phyloP scores from a whole-genome alignment of 2,113 vertebrate species.

The Menura novaehollandiae region DNA sequence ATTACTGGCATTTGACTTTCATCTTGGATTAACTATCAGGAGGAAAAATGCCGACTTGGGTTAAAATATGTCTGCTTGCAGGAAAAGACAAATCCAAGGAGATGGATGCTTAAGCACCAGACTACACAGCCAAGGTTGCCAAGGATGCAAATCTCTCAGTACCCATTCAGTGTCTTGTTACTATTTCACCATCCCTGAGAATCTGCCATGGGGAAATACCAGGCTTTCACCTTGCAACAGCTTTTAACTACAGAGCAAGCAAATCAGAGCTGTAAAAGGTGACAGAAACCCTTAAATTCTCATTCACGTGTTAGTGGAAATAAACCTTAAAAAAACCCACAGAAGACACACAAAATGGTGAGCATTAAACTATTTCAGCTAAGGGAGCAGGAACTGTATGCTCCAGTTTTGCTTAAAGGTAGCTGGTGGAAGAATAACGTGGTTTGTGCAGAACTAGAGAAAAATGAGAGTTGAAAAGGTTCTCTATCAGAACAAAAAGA shows the following conservation, averaged over 20 bases:
- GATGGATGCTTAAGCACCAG: background rate
- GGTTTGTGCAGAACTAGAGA: background rate
- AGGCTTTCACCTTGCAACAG: conserved; percentile 5
- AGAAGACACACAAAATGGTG: background rate
- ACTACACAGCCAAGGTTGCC: background rate
- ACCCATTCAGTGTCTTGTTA: background rate
- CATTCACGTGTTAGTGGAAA: background rate
- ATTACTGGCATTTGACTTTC: background rate
- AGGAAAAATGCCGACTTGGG: conserved; percentile 8
- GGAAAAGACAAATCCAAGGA: background rate
- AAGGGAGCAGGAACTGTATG: background rate
- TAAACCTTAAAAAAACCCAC: background rate
- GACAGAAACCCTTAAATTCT: conserved; percentile 11
- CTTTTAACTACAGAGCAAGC: conserved; percentile 21
- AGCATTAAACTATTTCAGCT: background rate
- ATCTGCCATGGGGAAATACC: background rate
- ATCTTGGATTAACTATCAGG: background rate
- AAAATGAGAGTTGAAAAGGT: background rate
- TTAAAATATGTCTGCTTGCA: background rate
- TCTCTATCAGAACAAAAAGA: background rate
- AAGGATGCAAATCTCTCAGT: background rate
- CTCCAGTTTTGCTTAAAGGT: background rate
- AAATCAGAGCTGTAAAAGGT: conserved; percentile 22
- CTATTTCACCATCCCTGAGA: background rate
- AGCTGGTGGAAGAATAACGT: background rate